These are phyloP conservation scores for Spicauda simplicius DNA, from an alignment of 2,888 invertebrate species.

Conservation along the genomic window DNA sequence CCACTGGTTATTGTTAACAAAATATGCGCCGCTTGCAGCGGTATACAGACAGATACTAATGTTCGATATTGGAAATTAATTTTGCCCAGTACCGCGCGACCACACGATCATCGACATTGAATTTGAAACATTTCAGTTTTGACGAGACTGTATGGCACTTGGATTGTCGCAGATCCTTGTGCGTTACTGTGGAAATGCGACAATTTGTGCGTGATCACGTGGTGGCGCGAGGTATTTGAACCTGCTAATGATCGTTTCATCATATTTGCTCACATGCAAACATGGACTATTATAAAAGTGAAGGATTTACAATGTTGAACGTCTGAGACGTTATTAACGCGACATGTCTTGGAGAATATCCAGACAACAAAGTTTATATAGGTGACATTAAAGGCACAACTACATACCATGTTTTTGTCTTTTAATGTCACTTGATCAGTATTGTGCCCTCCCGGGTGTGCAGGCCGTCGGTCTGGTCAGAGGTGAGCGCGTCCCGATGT, in stretches of 20 bases:
- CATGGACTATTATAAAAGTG: not conserved
- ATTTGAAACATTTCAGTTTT: not conserved
- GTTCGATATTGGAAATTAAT: not conserved
- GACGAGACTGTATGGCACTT: not conserved
- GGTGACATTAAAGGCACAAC: conserved; percentile 12
- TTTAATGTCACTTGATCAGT: conserved; percentile 22
- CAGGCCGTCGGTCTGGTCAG: conserved; percentile 1
- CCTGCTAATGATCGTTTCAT: conserved; percentile 3
- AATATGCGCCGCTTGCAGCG: not conserved
- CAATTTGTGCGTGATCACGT: not conserved
- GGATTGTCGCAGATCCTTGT: not conserved
- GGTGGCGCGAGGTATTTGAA: not conserved
- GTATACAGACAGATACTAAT: not conserved
- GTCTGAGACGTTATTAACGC: not conserved
- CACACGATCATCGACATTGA: not conserved
- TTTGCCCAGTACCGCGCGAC: not conserved
- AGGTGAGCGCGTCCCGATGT: not conserved
- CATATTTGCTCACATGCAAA: conserved; percentile 3
- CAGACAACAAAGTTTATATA: not conserved
- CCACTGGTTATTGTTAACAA: not conserved
- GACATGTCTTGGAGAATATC: not conserved
- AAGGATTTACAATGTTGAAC: not conserved
- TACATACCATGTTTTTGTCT: not conserved
- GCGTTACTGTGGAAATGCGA: not conserved
- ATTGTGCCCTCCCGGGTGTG: conserved; percentile 1